Base-by-base conservation (phyloP, 2,888 invertebrate species). In the Cephus runcator region DNA sequence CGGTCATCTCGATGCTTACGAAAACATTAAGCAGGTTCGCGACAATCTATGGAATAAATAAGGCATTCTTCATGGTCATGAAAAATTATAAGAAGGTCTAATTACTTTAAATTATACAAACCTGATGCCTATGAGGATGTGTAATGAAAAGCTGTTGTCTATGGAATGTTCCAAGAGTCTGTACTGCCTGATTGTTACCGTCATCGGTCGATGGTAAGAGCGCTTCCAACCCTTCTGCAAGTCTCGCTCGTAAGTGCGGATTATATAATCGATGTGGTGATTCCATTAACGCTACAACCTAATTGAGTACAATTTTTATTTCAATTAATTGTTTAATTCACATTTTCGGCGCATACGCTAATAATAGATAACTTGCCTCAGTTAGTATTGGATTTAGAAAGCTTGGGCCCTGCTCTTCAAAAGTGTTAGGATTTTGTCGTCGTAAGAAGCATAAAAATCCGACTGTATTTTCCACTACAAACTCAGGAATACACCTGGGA, bases 1-100 rank as follows among this genome's bases (percentile, higher is more conserved):
- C 98, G 0, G 98, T 98, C 97, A 98, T 97, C 93, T 99, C 98
- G 81, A 99, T 99, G 83, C 97, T 96, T n/a, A 99, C 98, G 91
- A 98, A 99, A 12, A 99, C 98, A 88, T 97, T 95, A 78, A 98
- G 92, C 36, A 99, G 92, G 88, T 95, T 96, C 73, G 94, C 93
- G 15, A 97, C 95, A 79, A 98, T 94, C 94, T 98, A 91, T 86
- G 93, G 83, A 77, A 75, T 69, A 77, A 2, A 71, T 11, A 23
- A 23, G 56, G 23, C 9, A 56, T 23, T 56, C 0, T 1, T 23
- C 35, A 12, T 35, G 12, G 35, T 12, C 12, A 35, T 35, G 35
- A 23, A 56, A 56, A 6, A 0, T 23, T 6, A 23, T 35, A 11
- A 76, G 69, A 69, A 74, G 15, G 36, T 77, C 12, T 23, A 73